Base-by-base conservation (phyloP, 2,888 invertebrate species). In the Trissonchulus latispiculum region DNA sequence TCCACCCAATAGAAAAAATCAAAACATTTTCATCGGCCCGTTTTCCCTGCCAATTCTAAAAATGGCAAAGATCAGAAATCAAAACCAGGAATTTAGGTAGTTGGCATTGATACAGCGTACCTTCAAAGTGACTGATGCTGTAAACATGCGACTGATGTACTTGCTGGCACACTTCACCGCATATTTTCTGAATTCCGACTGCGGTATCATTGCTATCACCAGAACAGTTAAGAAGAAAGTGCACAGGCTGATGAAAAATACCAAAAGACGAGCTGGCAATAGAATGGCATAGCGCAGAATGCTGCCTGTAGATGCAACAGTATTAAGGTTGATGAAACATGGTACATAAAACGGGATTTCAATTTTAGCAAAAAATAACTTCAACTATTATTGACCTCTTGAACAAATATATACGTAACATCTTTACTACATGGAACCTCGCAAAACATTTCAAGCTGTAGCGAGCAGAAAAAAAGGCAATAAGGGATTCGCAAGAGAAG, bases 261-360 rank as follows among this genome's bases (percentile, higher is more conserved):
- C 66, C 29, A 64, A 8, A 8, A 64, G 29, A 8, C 66, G 66
- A 15, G 66, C 66, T 8, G 66, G 66, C 29, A 64, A 64, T 64
- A 64, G 29, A 29, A 64, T n/a, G 15, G 33, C 8, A 64, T 32
- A n/a, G 15, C 66, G 66, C 29, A 64, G n/a, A n/a, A n/a, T n/a
- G n/a, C n/a, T n/a, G n/a, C n/a, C n/a, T n/a, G n/a, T n/a, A n/a
- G n/a, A n/a, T n/a, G n/a, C n/a, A n/a, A n/a, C n/a, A n/a, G n/a
- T n/a, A n/a, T n/a, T n/a, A n/a, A n/a, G n/a, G n/a, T n/a, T n/a
- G n/a, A n/a, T n/a, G n/a, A n/a, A n/a, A n/a, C n/a, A n/a, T n/a
- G n/a, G n/a, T n/a, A n/a, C n/a, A n/a, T n/a, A n/a, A n/a, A n/a
- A n/a, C n/a, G n/a, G n/a, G n/a, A n/a, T n/a, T n/a, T n/a, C n/a